Conservation (phyloP, 2,113 vertebrate genomes). For the Plotosus lineatus region DNA sequence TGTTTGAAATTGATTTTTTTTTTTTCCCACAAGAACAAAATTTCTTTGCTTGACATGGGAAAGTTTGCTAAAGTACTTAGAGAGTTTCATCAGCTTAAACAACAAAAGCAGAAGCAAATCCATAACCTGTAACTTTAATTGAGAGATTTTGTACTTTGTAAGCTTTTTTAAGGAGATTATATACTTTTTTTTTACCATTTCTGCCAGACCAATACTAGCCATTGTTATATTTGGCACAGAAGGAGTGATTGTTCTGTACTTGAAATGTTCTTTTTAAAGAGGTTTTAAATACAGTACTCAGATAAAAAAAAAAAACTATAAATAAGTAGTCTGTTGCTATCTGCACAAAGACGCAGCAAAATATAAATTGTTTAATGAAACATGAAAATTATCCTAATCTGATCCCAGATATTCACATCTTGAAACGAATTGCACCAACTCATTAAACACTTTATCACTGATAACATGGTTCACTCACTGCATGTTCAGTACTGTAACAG, state of each 20-base stretch:
- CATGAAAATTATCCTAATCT: not conserved
- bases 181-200: not conserved
- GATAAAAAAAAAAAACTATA: no score
- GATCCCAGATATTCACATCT: not conserved
- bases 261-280: not conserved
- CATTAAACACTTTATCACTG: not conserved
- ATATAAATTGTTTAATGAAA: not conserved
- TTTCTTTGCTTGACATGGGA: not conserved
- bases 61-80: not conserved
- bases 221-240: not conserved
- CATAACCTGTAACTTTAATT: conserved; percentile 14
- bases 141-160: conserved; percentile 2
- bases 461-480: not conserved
- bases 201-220: not conserved
- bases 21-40: not conserved
- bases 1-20: not conserved
- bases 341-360: not conserved
- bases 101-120: conserved; percentile 22
- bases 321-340: not conserved
- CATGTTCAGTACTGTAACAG: not conserved
- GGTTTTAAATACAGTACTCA: not conserved
- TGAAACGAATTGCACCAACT: not conserved
- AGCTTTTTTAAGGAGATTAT: conserved; percentile 24
- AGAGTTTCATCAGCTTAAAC: conserved; percentile 25
- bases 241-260: not conserved